Base-by-base conservation (phyloP, 2,113 vertebrate genomes). In the Dicerorhinus sumatrensis region DNA sequence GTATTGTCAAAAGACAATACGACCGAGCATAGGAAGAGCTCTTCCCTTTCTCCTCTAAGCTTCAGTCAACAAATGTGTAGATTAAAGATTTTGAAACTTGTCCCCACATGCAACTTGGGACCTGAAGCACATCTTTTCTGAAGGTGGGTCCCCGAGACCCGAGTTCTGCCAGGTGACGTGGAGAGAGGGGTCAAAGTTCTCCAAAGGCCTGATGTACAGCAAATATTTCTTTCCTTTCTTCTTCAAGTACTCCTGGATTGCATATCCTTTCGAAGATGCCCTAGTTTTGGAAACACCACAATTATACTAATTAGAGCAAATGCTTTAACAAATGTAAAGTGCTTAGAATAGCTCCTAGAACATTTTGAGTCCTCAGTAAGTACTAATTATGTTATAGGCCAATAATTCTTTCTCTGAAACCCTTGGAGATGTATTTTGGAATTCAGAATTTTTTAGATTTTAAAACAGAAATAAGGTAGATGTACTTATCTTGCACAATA, bases 381-480 rank as follows among this genome's bases (percentile, higher is more conserved):
- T 87, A 91, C 39, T 82, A 70, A 54, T 76, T 76, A 65, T 16
- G 7, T 81, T 89, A 51, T 2, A 87, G 25, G 25, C 16, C 25
- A 60, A 14, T 29, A 82, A 75, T n/a, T 83, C 46, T 63, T 73
- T 96, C 60, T 80, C 51, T 79, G 65, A 92, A 69, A 90, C 8
- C 0, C 42, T 51, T 60, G 51, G 17, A 67, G 39, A 94, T 46
- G 21, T 69, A 80, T 89, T 95, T 97, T 73, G 51, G 63, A 92
- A 90, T 86, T 95, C 46, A 96, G 70, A 80, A 54, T 27, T 31
- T 63, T 97, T 95, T 89, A n/a, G 46, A 87, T 80, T 90, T 97
- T 69, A 60, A 96, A 91, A 84, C 72, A 96, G 67, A 93, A 95
- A 77, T 63, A 95, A 95, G 54, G 21, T 84, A 2, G 6, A 86